Base-by-base conservation (phyloP, 1,140 invertebrate species). In the Anagrus nilaparvatae region DNA sequence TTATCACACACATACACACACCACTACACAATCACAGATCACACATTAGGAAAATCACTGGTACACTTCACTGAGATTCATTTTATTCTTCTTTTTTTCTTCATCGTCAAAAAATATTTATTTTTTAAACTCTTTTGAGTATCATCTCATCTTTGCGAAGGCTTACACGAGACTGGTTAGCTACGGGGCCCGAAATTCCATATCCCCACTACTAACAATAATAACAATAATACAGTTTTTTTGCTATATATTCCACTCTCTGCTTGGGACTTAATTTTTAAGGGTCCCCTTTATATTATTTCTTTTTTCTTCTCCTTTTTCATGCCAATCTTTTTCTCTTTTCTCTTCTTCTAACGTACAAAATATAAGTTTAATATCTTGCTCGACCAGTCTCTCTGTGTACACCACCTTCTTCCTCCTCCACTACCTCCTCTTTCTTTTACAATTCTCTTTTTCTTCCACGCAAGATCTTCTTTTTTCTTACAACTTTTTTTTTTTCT, bases 151-250 rank as follows among this genome's bases (percentile, higher is more conserved):
- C 65, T 63, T 67, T 57, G 30, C 45, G 35, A 65, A 64, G 60
- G 63, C 56, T 62, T 65, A 54, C 55, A 58, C 57, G 55, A 65
- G 64, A 68, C 65, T 68, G 65, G 61, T 53, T 57, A 56, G 52
- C 60, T 54, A 57, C 55, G 58, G 56, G n/a, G 55, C 56, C 63
- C 64, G 59, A 67, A 68, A 68, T 65, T 68, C 63, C 63, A 41
- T n/a, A 65, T 63, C 64, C 65, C 65, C 61, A 65, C 63, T 57
- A 64, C 44, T n/a, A n/a, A n/a, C n/a, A n/a, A n/a, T n/a, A n/a
- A n/a, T n/a, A n/a, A n/a, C n/a, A n/a, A n/a, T n/a, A n/a, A n/a
- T n/a, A n/a, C n/a, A n/a, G n/a, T n/a, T n/a, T n/a, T n/a, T n/a
- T n/a, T n/a, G n/a, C n/a, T n/a, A n/a, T n/a, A n/a, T n/a, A n/a